Base-by-base conservation (phyloP, 1,140 invertebrate species). In the Tyrophagus putrescentiae region DNA sequence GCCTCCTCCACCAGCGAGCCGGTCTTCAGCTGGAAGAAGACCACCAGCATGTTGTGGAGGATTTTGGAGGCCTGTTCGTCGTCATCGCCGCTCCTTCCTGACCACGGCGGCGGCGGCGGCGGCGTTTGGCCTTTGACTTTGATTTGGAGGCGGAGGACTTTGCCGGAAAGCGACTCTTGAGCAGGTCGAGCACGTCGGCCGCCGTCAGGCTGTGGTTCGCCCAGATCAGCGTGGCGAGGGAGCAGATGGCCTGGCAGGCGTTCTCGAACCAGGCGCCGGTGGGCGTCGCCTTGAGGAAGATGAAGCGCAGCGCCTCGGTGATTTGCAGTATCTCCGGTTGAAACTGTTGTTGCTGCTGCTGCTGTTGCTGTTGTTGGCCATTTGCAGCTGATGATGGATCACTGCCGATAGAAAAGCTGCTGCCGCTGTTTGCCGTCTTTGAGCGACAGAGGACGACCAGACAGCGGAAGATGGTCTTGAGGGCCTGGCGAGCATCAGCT, bases 381-480 rank as follows among this genome's bases (percentile, higher is more conserved):
- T n/a, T n/a, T n/a, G n/a, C n/a, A n/a, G n/a, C n/a, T n/a, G n/a
- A n/a, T n/a, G n/a, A n/a, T n/a, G n/a, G n/a, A n/a, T n/a, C n/a
- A n/a, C n/a, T n/a, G n/a, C n/a, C n/a, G n/a, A n/a, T n/a, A n/a
- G n/a, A n/a, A n/a, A n/a, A n/a, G n/a, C n/a, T n/a, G n/a, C n/a
- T n/a, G n/a, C n/a, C n/a, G n/a, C n/a, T n/a, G n/a, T n/a, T n/a
- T n/a, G n/a, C 23, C 31, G 25, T 48, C 31, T 5, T 21, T n/a
- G 44, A 75, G 65, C 78, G 71, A 65, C 82, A 82, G 18, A 84
- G 68, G 65, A 78, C 78, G 34, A 87, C 83, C 59, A 80, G 78
- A 68, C 84, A 85, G 23, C 76, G 74, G 13, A 88, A 65, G 59
- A 68, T 67, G 32, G 64, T 11, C 68, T 70, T 61, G 32, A 69